Percentiles rank a stretch among this genome's conserved stretches.
Evolutionary conservation across 2,113 vertebrate species (phyloP).

Genomic region (Ellobius talpinus): DNA sequence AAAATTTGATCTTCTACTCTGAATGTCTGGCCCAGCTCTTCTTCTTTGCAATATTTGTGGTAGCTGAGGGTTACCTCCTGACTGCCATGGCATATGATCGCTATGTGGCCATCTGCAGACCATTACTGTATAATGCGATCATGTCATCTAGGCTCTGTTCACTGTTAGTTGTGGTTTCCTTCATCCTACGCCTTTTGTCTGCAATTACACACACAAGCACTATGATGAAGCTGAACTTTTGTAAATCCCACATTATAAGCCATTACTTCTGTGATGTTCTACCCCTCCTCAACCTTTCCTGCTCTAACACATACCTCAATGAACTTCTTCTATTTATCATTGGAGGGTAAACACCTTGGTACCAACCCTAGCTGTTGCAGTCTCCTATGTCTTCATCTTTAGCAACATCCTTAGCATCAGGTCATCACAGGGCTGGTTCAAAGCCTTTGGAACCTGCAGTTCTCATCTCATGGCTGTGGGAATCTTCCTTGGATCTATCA

Average conservation of each 20-base stretch:
- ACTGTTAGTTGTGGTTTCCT: neutral
- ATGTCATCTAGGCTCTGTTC: neutral
- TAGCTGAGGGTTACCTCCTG: slow-evolving; percentile 38
- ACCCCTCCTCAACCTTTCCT: slow-evolving; percentile 56
- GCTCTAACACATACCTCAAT: neutral
- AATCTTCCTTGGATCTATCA: slow-evolving; percentile 70
- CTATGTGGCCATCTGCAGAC: slow-evolving; percentile 23
- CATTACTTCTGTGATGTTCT: slow-evolving; percentile 68
- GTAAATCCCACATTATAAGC: slow-evolving; percentile 32
- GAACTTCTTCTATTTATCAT: slow-evolving; percentile 62
- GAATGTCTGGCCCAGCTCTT: slow-evolving; percentile 62
- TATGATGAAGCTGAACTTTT: slow-evolving; percentile 55
- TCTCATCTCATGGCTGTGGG: slow-evolving; percentile 69
- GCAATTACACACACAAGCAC: neutral
- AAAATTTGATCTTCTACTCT: slow-evolving; percentile 26
- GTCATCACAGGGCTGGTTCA: slow-evolving; percentile 19
- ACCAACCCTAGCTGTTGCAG: slow-evolving; percentile 9
- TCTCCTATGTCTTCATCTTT: slow-evolving; percentile 68
- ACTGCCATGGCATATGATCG: slow-evolving; percentile 28
- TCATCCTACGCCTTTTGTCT: slow-evolving; percentile 33
- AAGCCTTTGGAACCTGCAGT: slow-evolving; percentile 73
- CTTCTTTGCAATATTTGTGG: slow-evolving; percentile 47
- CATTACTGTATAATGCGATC: neutral
- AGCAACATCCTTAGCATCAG: slow-evolving; percentile 6
- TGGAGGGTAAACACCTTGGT: slow-evolving; percentile 60